Evolutionary conservation across 2,888 invertebrate genomes (phyloP).

Genomic region (Cephus pygmeus): DNA sequence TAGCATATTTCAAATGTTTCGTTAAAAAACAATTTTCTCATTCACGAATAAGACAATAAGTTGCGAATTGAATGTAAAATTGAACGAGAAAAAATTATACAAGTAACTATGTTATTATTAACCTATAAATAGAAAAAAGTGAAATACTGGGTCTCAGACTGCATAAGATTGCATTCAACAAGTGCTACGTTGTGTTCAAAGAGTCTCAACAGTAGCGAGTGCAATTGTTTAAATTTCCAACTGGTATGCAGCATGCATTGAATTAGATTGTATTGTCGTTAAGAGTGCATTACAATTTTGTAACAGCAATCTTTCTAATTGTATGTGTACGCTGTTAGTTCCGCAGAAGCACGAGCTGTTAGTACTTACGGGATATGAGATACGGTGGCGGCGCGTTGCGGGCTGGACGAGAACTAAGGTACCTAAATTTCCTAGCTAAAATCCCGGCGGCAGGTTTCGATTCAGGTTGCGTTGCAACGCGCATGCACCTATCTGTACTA

Average conservation of each 20-base stretch:
- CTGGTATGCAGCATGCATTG: not conserved
- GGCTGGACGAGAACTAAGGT: conserved; percentile 32
- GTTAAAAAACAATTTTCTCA: no score
- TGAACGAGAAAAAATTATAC: not conserved
- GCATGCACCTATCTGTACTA: conserved; percentile 26
- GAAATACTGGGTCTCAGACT: not conserved
- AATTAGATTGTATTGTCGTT: not conserved
- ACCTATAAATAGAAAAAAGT: no score
- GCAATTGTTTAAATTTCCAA: not conserved
- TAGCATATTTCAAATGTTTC: no score
- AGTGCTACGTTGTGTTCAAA: not conserved
- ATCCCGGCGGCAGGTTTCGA: conserved; percentile 33
- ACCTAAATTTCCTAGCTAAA: conserved; percentile 28
- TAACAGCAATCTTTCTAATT: not conserved
- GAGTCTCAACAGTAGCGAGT: not conserved
- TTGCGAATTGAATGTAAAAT: not conserved
- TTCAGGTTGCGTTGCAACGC: conserved; percentile 25
- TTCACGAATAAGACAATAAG: not conserved
- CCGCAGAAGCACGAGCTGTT: not conserved
- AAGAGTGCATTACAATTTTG: not conserved
- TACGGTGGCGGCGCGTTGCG: conserved; percentile 35
- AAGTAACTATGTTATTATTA: not conserved
- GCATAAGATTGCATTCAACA: not conserved
- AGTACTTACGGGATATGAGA: conserved; percentile 6
- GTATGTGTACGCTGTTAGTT: not conserved